Base-by-base conservation (phyloP, 1,140 invertebrate genomes). In the Pseudomyrmex flavicornis region DNA sequence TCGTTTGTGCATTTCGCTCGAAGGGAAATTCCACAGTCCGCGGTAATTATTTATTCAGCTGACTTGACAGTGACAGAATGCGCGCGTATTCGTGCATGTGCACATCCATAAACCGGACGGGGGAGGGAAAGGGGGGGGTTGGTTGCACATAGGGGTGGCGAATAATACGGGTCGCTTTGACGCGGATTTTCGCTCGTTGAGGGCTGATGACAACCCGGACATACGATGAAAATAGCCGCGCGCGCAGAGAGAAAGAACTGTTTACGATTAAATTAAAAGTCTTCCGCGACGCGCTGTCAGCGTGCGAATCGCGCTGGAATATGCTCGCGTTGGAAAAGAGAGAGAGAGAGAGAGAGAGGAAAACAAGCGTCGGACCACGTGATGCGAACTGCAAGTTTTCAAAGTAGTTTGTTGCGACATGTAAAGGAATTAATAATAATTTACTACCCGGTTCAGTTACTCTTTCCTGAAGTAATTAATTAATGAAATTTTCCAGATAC, bases 31-130 rank as follows among this genome's bases (percentile, higher is more conserved):
- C 54, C 3, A 22, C 54, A 35, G 35, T 35, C 4, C 66, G 66
- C 66, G 15, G 66, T 82, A 82, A 82, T 82, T 82, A 82, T 82
- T 82, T 73, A 82, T 82, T 82, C 79, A 82, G 50, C 79, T 75
- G 79, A 82, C 58, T 82, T 82, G 79, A 82, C 79, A 65, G 79
- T 65, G 70, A 82, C 79, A 75, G 70, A 82, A 73, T 75, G 46
- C 26, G 26, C 70, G 70, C 70, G 48, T 63, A 44, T 15, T 35
- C 58, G 79, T 58, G 22, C 59, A 50, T 54, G 70, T 50, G 79
- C 35, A 5, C 79, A 63, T 63, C 17, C 58, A 48, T 77, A 68
- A 56, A 54, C 13, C n/a, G 15, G 70, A 3, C 26, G 26, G 44
- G 20, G n/a, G 20, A 22, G 20, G 20, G 17, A 17, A 17, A 22